Evolutionary conservation across 64 coral and sea anemone genomes (phyloP).

Genomic region (Montipora efflorescens): DNA sequence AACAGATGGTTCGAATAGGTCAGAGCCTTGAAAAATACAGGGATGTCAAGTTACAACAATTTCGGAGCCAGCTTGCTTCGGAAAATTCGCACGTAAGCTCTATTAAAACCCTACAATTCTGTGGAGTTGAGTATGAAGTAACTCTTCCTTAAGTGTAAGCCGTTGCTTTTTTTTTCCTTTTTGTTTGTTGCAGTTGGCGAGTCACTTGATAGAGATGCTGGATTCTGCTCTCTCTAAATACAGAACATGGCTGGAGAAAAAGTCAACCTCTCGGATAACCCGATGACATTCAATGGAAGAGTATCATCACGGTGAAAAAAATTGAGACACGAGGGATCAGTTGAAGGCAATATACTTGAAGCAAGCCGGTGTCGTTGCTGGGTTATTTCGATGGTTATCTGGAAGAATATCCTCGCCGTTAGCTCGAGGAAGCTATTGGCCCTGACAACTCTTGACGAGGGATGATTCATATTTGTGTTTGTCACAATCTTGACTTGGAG

Average conservation of each 20-base stretch:
- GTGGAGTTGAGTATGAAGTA: background rate
- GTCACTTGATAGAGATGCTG: conserved; percentile 87
- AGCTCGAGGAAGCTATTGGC: background rate
- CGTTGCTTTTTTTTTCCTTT: background rate
- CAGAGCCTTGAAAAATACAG: conserved; percentile 85
- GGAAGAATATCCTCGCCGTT: background rate
- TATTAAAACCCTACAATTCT: background rate
- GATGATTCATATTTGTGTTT: background rate
- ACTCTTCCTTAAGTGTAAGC: background rate
- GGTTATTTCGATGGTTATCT: no score
- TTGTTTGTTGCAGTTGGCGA: conserved; percentile 58
- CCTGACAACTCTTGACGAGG: background rate
- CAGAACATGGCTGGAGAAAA: conserved; percentile 76
- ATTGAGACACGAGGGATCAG: no score
- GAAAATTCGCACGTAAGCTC: conserved; percentile 76
- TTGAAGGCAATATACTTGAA: background rate
- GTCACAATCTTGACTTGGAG: background rate
- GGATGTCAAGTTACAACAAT: conserved; percentile 60
- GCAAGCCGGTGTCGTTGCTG: background rate
- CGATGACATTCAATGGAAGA: conserved; percentile 39
- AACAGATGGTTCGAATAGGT: conserved; percentile 76
- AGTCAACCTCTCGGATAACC: conserved; percentile 29
- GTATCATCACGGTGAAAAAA: background rate
- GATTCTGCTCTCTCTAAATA: conserved; percentile 78
- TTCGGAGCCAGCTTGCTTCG: conserved; percentile 55